Evolutionary conservation across 2,888 invertebrate species (phyloP).

Genomic region (Oegoconia quadripuncta): DNA sequence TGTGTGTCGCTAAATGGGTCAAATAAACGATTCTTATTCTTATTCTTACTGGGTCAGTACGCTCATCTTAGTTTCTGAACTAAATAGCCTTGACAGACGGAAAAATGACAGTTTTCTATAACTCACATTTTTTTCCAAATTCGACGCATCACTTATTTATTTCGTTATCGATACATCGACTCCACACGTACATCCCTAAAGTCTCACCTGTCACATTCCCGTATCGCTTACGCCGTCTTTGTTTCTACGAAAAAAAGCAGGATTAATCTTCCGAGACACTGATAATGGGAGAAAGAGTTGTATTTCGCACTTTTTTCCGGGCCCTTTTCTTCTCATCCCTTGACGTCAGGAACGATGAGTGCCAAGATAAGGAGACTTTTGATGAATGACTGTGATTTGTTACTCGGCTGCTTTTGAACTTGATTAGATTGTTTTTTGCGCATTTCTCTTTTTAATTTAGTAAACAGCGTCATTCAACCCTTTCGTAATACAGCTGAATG

Average conservation of each 20-base stretch:
- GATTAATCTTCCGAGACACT: conserved; percentile 50
- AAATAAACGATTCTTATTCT: too few species aligned
- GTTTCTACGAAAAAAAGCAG: conserved; percentile 44
- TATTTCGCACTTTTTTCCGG: conserved; percentile 16
- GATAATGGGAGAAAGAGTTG: conserved; percentile 36
- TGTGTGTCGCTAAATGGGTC: too few species aligned
- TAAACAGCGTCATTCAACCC: too few species aligned
- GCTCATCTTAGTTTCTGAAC: too few species aligned
- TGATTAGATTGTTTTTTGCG: background rate
- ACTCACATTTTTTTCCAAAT: too few species aligned
- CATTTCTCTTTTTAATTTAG: background rate
- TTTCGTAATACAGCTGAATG: too few species aligned
- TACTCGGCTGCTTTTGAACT: background rate
- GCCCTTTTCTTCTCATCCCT: conserved; percentile 12
- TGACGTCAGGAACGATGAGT: background rate
- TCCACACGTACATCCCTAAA: conserved; percentile 1
- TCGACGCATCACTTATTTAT: too few species aligned
- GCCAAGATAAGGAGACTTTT: background rate
- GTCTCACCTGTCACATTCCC: conserved; percentile 13
- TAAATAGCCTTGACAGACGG: too few species aligned
- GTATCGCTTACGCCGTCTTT: conserved; percentile 44
- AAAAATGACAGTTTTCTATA: too few species aligned
- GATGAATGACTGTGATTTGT: conserved; percentile 6
- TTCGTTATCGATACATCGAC: background rate
- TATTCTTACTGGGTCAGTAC: too few species aligned